These are phyloP conservation scores for Sceloporus tristichus DNA, from an alignment of 2,113 vertebrate genomes.

Conservation along the genomic window DNA sequence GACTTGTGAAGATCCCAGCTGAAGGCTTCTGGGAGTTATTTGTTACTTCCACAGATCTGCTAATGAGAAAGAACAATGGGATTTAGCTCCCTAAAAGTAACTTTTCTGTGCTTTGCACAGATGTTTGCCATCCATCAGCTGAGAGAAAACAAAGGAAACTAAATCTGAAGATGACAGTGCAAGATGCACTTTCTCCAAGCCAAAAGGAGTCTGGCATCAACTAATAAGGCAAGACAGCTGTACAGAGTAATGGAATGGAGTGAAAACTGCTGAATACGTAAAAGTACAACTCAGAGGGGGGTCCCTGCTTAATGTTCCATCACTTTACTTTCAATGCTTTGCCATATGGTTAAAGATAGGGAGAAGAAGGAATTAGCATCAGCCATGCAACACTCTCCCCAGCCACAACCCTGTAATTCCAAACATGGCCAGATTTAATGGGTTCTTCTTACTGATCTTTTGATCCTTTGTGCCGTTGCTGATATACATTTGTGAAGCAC, in stretches of 20 bases:
- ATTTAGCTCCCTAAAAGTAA: too few relatives aligned
- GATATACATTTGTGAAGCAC: not conserved
- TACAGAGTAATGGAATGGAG: not conserved
- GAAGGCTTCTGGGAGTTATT: too few relatives aligned
- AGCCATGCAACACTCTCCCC: not conserved
- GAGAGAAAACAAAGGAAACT: conserved; percentile 33
- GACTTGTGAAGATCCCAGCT: too few relatives aligned
- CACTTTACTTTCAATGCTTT: not conserved
- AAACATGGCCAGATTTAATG: not conserved
- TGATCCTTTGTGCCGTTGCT: fast-evolving
- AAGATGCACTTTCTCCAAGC: conserved; percentile 18
- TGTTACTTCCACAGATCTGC: too few relatives aligned
- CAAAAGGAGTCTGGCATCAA: conserved; percentile 51
- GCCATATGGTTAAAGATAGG: conserved; percentile 20
- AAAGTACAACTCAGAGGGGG: not conserved
- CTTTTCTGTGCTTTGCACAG: too few relatives aligned
- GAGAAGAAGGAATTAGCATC: not conserved
- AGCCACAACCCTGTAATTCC: fast-evolving
- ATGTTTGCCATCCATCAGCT: not conserved
- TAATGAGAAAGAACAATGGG: too few relatives aligned
- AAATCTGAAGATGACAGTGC: conserved; percentile 47
- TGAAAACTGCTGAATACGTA: conserved; percentile 48
- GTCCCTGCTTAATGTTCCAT: not conserved
- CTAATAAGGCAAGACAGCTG: conserved; percentile 42
- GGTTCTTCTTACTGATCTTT: not conserved